These are phyloP conservation scores for Cydia amplana DNA, from an alignment of 1,140 invertebrate genomes.

Conservation along the genomic window DNA sequence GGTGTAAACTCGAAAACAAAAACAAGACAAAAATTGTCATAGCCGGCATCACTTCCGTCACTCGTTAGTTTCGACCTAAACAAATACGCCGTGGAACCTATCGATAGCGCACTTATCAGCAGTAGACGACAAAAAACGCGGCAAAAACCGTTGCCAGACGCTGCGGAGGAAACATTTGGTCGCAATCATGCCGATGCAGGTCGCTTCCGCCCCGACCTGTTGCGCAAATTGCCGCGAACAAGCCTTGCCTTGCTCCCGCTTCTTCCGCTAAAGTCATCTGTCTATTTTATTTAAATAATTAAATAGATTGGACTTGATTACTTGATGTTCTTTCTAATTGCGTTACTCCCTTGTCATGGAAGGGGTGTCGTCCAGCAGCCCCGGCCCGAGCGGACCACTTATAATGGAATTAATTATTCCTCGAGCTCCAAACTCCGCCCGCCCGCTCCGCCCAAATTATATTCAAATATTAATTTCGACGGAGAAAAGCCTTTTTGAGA, in stretches of 20 bases:
- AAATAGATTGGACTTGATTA: slow-evolving; percentile 3
- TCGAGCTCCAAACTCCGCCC: slow-evolving; percentile 68
- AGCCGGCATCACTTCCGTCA: slow-evolving; percentile 60
- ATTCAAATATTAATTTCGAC: slow-evolving; percentile 79
- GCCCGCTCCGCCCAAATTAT: slow-evolving; percentile 75
- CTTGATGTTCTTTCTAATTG: background rate
- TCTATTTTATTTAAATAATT: background rate
- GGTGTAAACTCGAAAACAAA: slow-evolving; percentile 24
- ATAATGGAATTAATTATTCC: slow-evolving; percentile 77
- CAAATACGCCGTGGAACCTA: slow-evolving; percentile 68
- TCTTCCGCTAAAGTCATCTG: background rate
- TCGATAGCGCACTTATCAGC: slow-evolving; percentile 77
- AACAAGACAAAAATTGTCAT: slow-evolving; percentile 28
- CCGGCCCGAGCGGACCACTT: slow-evolving; percentile 53
- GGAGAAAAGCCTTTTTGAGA: slow-evolving; percentile 77
- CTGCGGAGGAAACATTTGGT: slow-evolving; percentile 77
- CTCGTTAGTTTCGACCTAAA: slow-evolving; percentile 66
- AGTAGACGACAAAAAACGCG: slow-evolving; percentile 63
- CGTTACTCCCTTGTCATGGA: background rate
- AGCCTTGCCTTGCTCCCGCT: slow-evolving; percentile 25
- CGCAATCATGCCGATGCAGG: slow-evolving; percentile 73
- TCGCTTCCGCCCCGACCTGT: slow-evolving; percentile 78
- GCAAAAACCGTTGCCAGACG: slow-evolving; percentile 71
- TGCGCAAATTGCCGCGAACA: slow-evolving; percentile 67
- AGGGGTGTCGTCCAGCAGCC: slow-evolving; percentile 39